Evolutionary conservation across 2,888 invertebrate species (phyloP), one percentile per base, ranked within the genome.

Genomic region (Dascillus cervinus): DNA sequence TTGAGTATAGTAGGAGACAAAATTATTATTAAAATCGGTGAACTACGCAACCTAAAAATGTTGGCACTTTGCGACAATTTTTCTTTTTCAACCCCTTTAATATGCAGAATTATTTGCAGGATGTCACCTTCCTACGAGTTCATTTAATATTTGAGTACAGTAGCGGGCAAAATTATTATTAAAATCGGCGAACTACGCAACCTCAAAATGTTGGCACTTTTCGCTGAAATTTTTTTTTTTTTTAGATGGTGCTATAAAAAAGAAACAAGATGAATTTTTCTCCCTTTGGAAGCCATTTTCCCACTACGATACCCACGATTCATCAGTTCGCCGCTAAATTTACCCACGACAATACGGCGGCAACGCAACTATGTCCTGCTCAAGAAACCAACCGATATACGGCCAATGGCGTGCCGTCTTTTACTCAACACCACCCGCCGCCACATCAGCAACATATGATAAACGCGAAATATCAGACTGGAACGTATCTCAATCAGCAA

Each of bases 261-360:
- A 11, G 10, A 20, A 15, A 14, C 17, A 20, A 11, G 4, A 88
- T 88, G 88, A 88, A 88, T 71, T 88, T 88, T 69, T 77, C 86
- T 55, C 85, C 86, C 46, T 88, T 87, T 63, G 82, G 83, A 52
- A 79, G 82, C 52, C 86, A 78, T 65, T 84, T 82, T 60, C 80
- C 82, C 50, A 75, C 79, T 46, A 73, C 80, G 49, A 77, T 86
- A 49, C 84, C 86, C 44, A 77, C 80, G 36, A 83, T 88, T 58
- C 85, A 87, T 63, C 87, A 88, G 65, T 87, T 87, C 63, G 77
- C 82, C 17, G 81, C 86, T 41, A 81, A 85, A 69, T 72, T 79
- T 40, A 53, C 73, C 65, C 57, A 73, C 65, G 64, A 64, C 19
- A 57, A 45, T 32, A 40, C 48, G 10, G 35, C 47, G 6, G 32